A percentile compares a stretch with the other conserved stretches of the same genome.
These are phyloP conservation scores for Drosophila neocordata DNA, from an alignment of 1,140 invertebrate species.

Conservation along the genomic window DNA sequence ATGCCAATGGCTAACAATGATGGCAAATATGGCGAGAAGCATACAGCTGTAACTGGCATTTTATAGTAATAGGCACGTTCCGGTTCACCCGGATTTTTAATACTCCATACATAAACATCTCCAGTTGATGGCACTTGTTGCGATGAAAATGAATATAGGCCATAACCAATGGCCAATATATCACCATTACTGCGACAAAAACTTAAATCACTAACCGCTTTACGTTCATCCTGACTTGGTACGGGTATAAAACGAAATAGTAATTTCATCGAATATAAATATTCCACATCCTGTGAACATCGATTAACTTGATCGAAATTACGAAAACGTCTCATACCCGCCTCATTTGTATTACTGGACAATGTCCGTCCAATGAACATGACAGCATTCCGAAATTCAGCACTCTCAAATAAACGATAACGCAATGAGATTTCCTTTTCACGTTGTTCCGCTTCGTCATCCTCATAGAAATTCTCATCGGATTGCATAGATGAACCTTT, in stretches of 20 bases:
- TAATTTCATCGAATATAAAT: conserved; percentile 86
- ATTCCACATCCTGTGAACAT: conserved; percentile 84
- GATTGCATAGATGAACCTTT: neutral
- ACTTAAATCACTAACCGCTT: conserved; percentile 84
- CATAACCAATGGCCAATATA: conserved; percentile 88
- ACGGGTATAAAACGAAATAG: conserved; percentile 85
- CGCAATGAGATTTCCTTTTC: conserved; percentile 20
- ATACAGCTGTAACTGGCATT: conserved; percentile 88
- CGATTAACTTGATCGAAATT: conserved; percentile 83
- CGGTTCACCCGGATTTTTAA: conserved; percentile 93
- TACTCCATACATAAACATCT: conserved; percentile 89
- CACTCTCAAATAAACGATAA: conserved; percentile 13
- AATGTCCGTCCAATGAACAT: conserved; percentile 55
- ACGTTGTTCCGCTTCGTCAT: conserved; percentile 21
- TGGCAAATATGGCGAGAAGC: conserved; percentile 88
- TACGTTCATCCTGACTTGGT: conserved; percentile 50
- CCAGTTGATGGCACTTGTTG: conserved; percentile 59
- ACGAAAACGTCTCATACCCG: conserved; percentile 60
- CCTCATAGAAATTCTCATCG: conserved; percentile 2
- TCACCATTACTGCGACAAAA: conserved; percentile 87
- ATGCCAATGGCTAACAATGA: conserved; percentile 91
- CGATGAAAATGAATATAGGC: conserved; percentile 84
- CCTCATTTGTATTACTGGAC: conserved; percentile 52
- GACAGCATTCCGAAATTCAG: conserved; percentile 45
- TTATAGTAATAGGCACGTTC: conserved; percentile 88